A percentile compares a stretch with the other conserved stretches of the same genome.
Conservation (phyloP, 2,888 invertebrate species). For the Noctua janthe region DNA sequence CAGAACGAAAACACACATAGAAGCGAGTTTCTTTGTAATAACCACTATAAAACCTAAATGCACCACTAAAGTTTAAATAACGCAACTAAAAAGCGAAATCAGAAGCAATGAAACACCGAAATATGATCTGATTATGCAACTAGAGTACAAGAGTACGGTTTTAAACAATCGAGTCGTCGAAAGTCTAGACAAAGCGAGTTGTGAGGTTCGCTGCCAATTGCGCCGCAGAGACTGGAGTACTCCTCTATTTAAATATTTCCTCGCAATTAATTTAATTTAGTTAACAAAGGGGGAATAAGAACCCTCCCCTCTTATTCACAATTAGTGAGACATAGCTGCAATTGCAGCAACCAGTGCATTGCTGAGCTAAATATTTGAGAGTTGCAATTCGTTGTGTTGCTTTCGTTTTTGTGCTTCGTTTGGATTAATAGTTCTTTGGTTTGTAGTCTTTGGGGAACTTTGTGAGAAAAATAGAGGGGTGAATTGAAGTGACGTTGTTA, state of each 20-base stretch:
- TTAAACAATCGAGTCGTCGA: constrained; percentile 76
- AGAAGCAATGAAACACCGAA: constrained; percentile 46
- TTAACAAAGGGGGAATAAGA: constrained; percentile 79
- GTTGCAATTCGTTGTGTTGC: constrained; percentile 68
- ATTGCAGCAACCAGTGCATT: constrained; percentile 76
- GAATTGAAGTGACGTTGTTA: neutral
- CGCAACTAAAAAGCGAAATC: constrained; percentile 47
- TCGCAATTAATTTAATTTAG: constrained; percentile 88
- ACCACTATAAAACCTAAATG: neutral
- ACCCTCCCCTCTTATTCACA: constrained; percentile 75
- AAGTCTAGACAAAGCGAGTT: constrained; percentile 84
- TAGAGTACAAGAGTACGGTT: constrained; percentile 72
- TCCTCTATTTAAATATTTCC: constrained; percentile 87
- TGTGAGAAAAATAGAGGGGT: neutral
- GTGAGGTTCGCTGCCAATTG: constrained; percentile 83
- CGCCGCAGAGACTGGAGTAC: constrained; percentile 74
- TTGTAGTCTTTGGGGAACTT: constrained; percentile 35
- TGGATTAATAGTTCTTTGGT: constrained; percentile 51
- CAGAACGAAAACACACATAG: neutral
- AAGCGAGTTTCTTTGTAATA: neutral
- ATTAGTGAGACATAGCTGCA: constrained; percentile 84
- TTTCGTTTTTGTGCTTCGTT: constrained; percentile 48
- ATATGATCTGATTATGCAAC: constrained; percentile 64
- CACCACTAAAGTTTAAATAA: neutral
- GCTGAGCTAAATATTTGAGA: constrained; percentile 68